phyloP scores from a whole-genome alignment of 2,113 vertebrate genomes.

The Amazona vittata region DNA sequence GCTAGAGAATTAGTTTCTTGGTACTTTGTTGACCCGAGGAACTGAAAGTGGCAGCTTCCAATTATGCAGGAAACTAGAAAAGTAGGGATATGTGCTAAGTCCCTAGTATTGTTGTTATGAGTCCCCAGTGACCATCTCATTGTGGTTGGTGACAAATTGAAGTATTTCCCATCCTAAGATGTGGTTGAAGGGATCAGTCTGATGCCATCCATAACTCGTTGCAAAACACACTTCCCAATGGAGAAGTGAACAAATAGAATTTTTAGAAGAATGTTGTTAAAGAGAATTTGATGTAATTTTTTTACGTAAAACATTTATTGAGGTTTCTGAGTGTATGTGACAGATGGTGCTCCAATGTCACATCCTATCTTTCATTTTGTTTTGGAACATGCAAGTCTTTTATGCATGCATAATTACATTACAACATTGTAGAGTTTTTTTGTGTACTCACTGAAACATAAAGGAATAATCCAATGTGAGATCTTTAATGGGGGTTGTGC shows the following conservation, averaged over 20 bases:
- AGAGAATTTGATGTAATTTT: constrained; percentile 56
- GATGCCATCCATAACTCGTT: not conserved
- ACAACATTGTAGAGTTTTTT: not conserved
- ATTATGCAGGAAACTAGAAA: not conserved
- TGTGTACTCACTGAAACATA: constrained; percentile 27
- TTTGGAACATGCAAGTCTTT: constrained; percentile 55
- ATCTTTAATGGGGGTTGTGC: not conserved
- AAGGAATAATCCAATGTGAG: not conserved
- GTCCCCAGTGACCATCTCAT: not conserved
- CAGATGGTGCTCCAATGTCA: constrained; percentile 71
- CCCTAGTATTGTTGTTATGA: not conserved
- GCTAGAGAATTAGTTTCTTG: not conserved
- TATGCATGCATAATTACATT: constrained; percentile 64
- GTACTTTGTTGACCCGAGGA: not conserved
- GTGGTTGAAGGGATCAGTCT: not conserved
- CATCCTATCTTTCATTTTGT: constrained; percentile 61
- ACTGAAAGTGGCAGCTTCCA: not conserved
- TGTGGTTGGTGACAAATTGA: not conserved
- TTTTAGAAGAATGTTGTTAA: constrained; percentile 24
- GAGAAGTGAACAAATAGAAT: not conserved
- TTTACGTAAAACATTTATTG: constrained; percentile 57
- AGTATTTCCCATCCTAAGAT: not conserved
- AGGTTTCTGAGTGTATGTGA: constrained; percentile 66
- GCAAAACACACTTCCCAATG: not conserved
- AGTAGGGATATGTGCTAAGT: not conserved